A percentile compares a stretch with the other conserved stretches of the same genome.
Conservation (phyloP, 2,888 invertebrate genomes). For the Diadromus collaris region DNA sequence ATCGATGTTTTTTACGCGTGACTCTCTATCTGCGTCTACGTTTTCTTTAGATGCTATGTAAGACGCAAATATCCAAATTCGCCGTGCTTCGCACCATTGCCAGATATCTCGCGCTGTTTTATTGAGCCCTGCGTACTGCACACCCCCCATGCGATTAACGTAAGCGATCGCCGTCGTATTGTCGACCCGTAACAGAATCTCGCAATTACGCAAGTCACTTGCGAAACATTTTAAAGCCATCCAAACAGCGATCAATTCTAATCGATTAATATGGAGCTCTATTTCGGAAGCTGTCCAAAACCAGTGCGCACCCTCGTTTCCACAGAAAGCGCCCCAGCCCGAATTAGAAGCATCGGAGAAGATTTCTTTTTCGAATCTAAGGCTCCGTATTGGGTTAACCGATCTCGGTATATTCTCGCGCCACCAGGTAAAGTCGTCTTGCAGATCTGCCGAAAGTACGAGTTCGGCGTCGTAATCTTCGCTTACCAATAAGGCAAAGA, state of each 20-base stretch:
- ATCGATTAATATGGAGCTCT: slow-evolving; percentile 32
- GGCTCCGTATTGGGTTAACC: slow-evolving; percentile 36
- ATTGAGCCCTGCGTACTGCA: slow-evolving; percentile 61
- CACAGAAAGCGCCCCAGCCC: slow-evolving; percentile 45
- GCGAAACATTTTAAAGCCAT: slow-evolving; percentile 62
- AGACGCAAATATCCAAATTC: slow-evolving; percentile 56
- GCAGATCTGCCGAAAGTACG: slow-evolving; percentile 22
- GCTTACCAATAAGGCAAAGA: background rate
- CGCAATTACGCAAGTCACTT: slow-evolving; percentile 45
- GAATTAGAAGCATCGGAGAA: slow-evolving; percentile 45
- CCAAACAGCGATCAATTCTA: slow-evolving; percentile 24
- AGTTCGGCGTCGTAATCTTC: slow-evolving; percentile 45
- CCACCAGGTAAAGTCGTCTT: slow-evolving; percentile 52
- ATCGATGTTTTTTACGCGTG: slow-evolving; percentile 46
- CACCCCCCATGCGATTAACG: slow-evolving; percentile 61
- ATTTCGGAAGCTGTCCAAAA: slow-evolving; percentile 33
- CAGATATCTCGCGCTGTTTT: slow-evolving; percentile 49
- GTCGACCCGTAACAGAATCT: slow-evolving; percentile 60
- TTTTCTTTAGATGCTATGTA: slow-evolving; percentile 57
- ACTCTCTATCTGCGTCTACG: slow-evolving; percentile 51
- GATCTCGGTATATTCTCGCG: slow-evolving; percentile 29
- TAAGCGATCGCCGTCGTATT: slow-evolving; percentile 64
- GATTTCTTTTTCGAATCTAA: slow-evolving; percentile 36
- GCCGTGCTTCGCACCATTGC: slow-evolving; percentile 54
- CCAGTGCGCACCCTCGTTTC: slow-evolving; percentile 4